Conservation (phyloP, 2,113 vertebrate species). For the Syrmaticus mikado region DNA sequence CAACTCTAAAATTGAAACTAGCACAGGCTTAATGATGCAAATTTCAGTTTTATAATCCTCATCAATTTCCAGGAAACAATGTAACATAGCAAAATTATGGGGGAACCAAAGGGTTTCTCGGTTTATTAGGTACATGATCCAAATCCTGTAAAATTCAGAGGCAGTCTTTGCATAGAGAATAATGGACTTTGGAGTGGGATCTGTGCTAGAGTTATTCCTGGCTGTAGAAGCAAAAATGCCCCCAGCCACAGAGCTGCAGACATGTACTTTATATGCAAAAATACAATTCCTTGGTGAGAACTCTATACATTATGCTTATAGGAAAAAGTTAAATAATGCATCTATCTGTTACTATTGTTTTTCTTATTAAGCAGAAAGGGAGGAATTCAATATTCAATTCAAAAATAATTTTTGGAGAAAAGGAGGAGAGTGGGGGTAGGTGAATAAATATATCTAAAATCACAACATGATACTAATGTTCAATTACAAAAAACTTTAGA, state of each 20-base stretch:
- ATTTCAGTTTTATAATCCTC: slow-evolving; percentile 23
- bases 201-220: slow-evolving; percentile 16
- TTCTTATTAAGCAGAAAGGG: slow-evolving; percentile 39
- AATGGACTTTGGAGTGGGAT: not conserved
- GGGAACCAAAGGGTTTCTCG: not conserved
- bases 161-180: not conserved
- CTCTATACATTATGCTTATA: not conserved
- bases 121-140: not conserved
- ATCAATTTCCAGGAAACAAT: not conserved
- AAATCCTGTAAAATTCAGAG: slow-evolving; percentile 27
- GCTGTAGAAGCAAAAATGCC: slow-evolving; percentile 33
- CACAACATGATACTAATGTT: slow-evolving; percentile 57
- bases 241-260: not conserved
- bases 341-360: slow-evolving; percentile 34
- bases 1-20: not conserved
- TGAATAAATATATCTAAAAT: slow-evolving; percentile 55
- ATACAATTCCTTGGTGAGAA: slow-evolving; percentile 15
- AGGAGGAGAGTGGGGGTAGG: not conserved
- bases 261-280: slow-evolving; percentile 39
- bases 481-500: slow-evolving; percentile 72
- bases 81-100: not conserved
- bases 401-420: slow-evolving; percentile 37
- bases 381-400: slow-evolving; percentile 44
- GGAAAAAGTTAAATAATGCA: slow-evolving; percentile 54
- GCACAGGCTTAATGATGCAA: not conserved